Percentiles rank a stretch among this genome's conserved stretches.
Conservation (phyloP, 2,888 invertebrate species). For the Leptothorax acervorum region DNA sequence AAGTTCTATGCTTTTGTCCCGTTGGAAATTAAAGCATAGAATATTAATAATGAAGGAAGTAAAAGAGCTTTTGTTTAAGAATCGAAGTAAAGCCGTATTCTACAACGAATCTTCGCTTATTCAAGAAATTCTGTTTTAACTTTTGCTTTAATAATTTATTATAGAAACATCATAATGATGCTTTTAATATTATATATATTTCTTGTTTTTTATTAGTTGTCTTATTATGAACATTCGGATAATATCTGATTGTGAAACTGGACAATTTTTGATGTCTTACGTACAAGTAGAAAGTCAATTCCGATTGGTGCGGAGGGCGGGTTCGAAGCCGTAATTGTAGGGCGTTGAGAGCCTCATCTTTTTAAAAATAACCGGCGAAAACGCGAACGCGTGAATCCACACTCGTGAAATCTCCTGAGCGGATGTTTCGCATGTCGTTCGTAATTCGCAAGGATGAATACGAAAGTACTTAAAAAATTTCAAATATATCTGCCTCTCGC, state of each 20-base stretch:
- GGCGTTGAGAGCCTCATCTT: not conserved
- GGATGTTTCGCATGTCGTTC: not conserved
- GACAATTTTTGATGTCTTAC: not conserved
- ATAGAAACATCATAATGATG: not conserved
- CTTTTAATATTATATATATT: not conserved
- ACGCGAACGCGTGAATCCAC: not conserved
- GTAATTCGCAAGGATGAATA: not conserved
- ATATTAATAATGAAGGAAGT: not conserved
- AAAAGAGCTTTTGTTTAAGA: not conserved
- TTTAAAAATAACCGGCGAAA: slow-evolving; percentile 8
- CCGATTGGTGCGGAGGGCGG: not conserved
- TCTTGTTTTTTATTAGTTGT: not conserved
- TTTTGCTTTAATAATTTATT: not conserved
- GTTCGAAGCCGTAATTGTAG: not conserved
- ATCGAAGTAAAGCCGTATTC: not conserved
- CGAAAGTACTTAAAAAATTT: slow-evolving; percentile 7
- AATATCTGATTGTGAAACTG: not conserved
- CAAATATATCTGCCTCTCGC: not conserved
- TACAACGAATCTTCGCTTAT: not conserved
- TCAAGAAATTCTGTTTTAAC: not conserved
- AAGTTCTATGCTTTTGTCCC: not conserved
- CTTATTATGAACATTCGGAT: not conserved
- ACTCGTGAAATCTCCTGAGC: not conserved
- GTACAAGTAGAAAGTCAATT: not conserved
- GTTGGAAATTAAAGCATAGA: not conserved